Evolutionary conservation across 2,113 vertebrate species (phyloP).

Genomic region (Ancistrus triradiatus): DNA sequence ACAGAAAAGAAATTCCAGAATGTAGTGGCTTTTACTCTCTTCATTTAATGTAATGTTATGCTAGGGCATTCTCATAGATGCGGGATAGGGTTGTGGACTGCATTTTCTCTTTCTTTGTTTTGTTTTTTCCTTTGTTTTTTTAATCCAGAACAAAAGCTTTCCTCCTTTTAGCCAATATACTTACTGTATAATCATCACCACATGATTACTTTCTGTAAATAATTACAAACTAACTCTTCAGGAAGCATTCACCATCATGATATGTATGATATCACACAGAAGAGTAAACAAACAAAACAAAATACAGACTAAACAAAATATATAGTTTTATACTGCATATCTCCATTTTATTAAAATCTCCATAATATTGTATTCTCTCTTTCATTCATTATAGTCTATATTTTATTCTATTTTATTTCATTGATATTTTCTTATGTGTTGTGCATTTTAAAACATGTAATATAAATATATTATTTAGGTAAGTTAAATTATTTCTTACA

Average conservation of each 20-base stretch:
- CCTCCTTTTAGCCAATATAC: slow-evolving; percentile 10
- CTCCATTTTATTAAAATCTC: too few relatives aligned
- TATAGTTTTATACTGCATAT: too few relatives aligned
- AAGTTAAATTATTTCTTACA: too few relatives aligned
- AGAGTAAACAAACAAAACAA: too few relatives aligned
- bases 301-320: too few relatives aligned
- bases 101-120: not conserved
- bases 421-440: too few relatives aligned
- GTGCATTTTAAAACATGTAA: too few relatives aligned
- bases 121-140: slow-evolving; percentile 3
- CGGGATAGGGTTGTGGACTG: not conserved
- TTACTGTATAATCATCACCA: slow-evolving; percentile 13
- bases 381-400: too few relatives aligned
- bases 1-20: slow-evolving; percentile 50
- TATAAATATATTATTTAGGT: too few relatives aligned
- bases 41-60: slow-evolving; percentile 39
- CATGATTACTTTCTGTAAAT: slow-evolving; percentile 14
- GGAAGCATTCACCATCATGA: slow-evolving; percentile 4
- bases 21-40: slow-evolving; percentile 38
- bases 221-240: slow-evolving; percentile 7
- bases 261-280: too few relatives aligned
- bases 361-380: too few relatives aligned
- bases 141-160: slow-evolving; percentile 16
- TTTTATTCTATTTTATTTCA: too few relatives aligned
- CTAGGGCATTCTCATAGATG: slow-evolving; percentile 23